phyloP scores from a whole-genome alignment of 2,113 vertebrate species.

The Anser brachyrhynchus region DNA sequence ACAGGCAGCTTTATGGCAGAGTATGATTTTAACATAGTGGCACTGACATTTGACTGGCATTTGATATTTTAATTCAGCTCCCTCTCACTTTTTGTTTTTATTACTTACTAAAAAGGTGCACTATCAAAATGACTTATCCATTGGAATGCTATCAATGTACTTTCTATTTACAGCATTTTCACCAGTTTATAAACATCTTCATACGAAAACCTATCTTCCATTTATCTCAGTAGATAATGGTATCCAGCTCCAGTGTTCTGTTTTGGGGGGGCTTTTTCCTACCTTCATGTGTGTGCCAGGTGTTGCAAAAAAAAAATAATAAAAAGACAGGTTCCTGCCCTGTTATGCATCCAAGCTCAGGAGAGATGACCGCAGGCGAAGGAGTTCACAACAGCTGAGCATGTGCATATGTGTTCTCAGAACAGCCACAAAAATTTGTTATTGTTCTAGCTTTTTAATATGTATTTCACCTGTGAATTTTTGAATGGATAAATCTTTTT shows the following conservation, averaged over 20 bases:
- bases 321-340: not conserved
- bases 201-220: not conserved
- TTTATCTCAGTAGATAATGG: not conserved
- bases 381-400: not conserved
- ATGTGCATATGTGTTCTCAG: not conserved
- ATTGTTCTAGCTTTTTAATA: not conserved
- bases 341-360: not conserved
- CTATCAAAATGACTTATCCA: not conserved
- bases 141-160: not conserved
- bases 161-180: slow-evolving; percentile 4
- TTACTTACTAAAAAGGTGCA: not conserved
- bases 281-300: not conserved
- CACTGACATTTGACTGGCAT: not conserved
- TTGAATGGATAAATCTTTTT: not conserved
- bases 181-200: not conserved
- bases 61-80: not conserved
- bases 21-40: not conserved
- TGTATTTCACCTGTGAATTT: not conserved
- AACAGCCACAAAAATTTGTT: not conserved
- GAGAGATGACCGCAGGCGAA: not conserved
- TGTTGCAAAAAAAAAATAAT: not conserved
- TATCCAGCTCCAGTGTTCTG: not conserved
- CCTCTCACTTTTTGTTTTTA: not conserved
- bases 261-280: not conserved
- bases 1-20: not conserved